Percentiles rank a stretch among this genome's conserved stretches.
Evolutionary conservation across 2,797 vertebrate genomes (phyloP).

Genomic region (Platyrinchus mystaceus): DNA sequence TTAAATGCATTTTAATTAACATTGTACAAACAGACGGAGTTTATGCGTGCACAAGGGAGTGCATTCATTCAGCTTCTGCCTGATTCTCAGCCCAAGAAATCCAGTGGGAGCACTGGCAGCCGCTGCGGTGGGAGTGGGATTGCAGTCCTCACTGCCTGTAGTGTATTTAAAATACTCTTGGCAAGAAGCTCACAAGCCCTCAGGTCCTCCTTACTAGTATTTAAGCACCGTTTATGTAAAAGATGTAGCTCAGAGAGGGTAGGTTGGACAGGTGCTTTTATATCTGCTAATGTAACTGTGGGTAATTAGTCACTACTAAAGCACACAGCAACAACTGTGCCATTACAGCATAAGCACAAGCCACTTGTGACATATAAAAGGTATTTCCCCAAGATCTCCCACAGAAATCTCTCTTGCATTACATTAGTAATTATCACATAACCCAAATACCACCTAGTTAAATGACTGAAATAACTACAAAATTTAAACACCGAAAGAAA

Average conservation of each 20-base stretch:
- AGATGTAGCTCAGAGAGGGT: not conserved
- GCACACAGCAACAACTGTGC: not conserved
- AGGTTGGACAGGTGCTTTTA: conserved; percentile 3
- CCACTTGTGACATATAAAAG: not conserved
- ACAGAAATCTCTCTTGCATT: not conserved
- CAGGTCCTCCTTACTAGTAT: not conserved
- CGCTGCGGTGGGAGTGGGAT: accelerated
- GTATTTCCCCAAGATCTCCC: conserved; percentile 18
- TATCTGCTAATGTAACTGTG: not conserved
- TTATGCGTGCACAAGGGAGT: not conserved
- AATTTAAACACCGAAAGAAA: not conserved
- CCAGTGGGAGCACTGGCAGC: not conserved
- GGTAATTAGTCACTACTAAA: conserved; percentile 34
- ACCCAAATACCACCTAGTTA: not conserved
- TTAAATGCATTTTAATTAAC: conserved; percentile 71
- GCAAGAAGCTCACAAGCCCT: not conserved
- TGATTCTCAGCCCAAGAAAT: not conserved
- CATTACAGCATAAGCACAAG: not conserved
- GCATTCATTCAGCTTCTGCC: not conserved
- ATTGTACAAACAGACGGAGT: conserved; percentile 45
- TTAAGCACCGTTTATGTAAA: not conserved
- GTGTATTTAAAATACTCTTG: not conserved
- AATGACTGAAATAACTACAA: not conserved
- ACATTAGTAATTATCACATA: not conserved
- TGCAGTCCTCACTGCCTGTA: not conserved